phyloP scores from a whole-genome alignment of 2,888 invertebrate species.

The Opisthograptis luteolata region DNA sequence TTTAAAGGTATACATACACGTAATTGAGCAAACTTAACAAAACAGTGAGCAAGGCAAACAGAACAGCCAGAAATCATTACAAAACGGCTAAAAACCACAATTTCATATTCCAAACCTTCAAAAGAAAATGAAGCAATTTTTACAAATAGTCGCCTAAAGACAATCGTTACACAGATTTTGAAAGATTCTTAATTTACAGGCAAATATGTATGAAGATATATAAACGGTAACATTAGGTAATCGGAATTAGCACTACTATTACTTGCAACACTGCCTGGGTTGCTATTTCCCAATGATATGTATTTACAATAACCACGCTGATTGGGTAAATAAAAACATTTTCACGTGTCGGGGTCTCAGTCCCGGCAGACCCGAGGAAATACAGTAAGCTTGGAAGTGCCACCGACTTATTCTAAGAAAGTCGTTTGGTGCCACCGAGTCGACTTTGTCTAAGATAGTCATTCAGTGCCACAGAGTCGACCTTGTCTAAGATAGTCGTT shows the following conservation, averaged over 20 bases:
- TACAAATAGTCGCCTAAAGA: constrained; percentile 19
- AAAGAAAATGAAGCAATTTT: constrained; percentile 11
- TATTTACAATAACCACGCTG: constrained; percentile 73
- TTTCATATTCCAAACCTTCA: constrained; percentile 27
- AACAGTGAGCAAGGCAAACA: constrained; percentile 76
- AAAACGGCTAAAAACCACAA: constrained; percentile 10
- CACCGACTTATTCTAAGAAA: no score
- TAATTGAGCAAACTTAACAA: constrained; percentile 83
- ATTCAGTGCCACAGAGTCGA: no score
- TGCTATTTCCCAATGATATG: constrained; percentile 71
- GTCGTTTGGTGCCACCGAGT: no score
- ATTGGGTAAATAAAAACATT: constrained; percentile 42
- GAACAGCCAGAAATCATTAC: constrained; percentile 44
- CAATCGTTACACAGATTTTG: constrained; percentile 30
- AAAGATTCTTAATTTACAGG: constrained; percentile 29
- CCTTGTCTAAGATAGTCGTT: no score
- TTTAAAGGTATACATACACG: constrained; percentile 68
- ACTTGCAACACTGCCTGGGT: constrained; percentile 63
- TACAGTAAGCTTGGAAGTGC: no score
- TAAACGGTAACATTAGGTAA: constrained; percentile 44
- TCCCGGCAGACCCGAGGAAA: constrained; percentile 1
- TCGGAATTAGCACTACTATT: constrained; percentile 29
- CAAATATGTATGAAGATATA: constrained; percentile 27
- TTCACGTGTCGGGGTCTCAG: constrained; percentile 20
- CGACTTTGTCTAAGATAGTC: no score